phyloP scores from a whole-genome alignment of 2,888 invertebrate species.

The Acrocera orbiculus region DNA sequence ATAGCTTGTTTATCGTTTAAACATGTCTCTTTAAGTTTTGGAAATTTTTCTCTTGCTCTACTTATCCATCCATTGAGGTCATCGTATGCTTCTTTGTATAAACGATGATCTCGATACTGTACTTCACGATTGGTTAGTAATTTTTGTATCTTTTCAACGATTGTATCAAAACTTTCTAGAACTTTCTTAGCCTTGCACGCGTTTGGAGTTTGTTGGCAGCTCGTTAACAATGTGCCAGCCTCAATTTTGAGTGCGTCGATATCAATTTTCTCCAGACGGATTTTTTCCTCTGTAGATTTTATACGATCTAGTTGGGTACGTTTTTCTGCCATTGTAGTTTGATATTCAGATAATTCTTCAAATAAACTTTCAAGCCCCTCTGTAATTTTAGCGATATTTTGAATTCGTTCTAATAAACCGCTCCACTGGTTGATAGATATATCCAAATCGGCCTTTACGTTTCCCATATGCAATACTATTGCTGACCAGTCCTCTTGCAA shows the following conservation, averaged over 20 bases:
- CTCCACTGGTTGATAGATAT: constrained; percentile 86
- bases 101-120: constrained; percentile 71
- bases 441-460: constrained; percentile 72
- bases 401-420: constrained; percentile 74
- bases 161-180: constrained; percentile 61
- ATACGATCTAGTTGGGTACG: constrained; percentile 69
- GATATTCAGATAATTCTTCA: constrained; percentile 53
- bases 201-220: constrained; percentile 67
- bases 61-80: constrained; percentile 78
- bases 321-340: constrained; percentile 72
- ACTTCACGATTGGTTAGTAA: constrained; percentile 62
- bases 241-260: constrained; percentile 72
- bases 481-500: constrained; percentile 84
- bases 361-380: constrained; percentile 58
- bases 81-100: constrained; percentile 83
- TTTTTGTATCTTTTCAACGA: constrained; percentile 60
- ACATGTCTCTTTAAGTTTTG: constrained; percentile 66
- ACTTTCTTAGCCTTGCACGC: constrained; percentile 73
- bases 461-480: constrained; percentile 71
- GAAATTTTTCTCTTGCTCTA: constrained; percentile 74
- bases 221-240: constrained; percentile 68
- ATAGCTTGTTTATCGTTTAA: constrained; percentile 74
- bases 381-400: constrained; percentile 65
- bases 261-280: constrained; percentile 75
- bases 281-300: constrained; percentile 72